Conservation (phyloP, 2,797 vertebrate genomes). For the Enteromius radiatus region DNA sequence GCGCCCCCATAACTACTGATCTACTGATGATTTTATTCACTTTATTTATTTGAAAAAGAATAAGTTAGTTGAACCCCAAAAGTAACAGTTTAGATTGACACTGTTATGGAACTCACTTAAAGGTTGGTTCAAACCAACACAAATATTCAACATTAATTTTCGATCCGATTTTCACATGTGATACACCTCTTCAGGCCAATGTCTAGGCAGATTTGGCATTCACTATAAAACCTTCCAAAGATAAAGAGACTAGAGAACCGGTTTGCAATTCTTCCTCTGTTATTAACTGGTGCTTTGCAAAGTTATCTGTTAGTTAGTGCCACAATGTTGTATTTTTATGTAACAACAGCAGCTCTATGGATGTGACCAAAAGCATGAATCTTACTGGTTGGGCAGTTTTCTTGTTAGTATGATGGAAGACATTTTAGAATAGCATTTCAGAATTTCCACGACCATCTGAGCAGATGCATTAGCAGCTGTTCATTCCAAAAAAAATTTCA, state of each 20-base stretch:
- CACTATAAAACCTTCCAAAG: background rate
- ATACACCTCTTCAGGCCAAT: background rate
- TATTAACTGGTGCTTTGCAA: background rate
- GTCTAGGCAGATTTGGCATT: background rate
- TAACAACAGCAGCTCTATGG: background rate
- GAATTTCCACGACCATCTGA: background rate
- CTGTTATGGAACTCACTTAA: background rate
- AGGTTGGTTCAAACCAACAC: background rate
- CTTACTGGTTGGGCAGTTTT: background rate
- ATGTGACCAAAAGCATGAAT: background rate
- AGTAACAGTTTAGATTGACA: background rate
- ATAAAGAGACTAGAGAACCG: background rate
- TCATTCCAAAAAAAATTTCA: background rate
- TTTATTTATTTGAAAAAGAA: background rate
- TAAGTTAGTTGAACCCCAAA: too few species aligned
- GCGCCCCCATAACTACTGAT: background rate
- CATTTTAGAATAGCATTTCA: background rate
- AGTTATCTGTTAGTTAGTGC: background rate
- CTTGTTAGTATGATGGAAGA: background rate
- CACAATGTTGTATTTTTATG: background rate
- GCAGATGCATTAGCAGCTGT: background rate
- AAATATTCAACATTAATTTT: background rate
- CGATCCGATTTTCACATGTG: background rate
- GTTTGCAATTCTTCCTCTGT: background rate
- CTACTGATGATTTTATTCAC: background rate